Percentiles rank a stretch among this genome's conserved stretches.
Conservation (phyloP, 2,888 invertebrate species). For the Spisula solida region DNA sequence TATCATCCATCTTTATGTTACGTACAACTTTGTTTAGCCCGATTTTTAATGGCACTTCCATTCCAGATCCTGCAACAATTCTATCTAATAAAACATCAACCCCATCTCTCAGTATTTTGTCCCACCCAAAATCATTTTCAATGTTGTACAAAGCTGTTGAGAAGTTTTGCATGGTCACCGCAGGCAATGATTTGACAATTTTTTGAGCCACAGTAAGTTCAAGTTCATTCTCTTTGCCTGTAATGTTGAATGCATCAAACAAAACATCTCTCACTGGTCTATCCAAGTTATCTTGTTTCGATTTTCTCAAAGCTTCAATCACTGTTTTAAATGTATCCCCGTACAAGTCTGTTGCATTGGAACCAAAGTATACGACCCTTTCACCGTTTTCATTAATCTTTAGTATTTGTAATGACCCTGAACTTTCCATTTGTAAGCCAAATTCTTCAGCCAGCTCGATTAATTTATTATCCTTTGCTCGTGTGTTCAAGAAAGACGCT, state of each 20-base stretch:
- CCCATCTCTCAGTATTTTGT: conserved; percentile 79
- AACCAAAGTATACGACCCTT: conserved; percentile 68
- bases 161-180: conserved; percentile 61
- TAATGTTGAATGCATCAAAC: conserved; percentile 55
- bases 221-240: conserved; percentile 38
- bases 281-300: conserved; percentile 66
- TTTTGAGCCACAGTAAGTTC: conserved; percentile 34
- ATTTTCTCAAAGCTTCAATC: conserved; percentile 68
- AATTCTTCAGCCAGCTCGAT: conserved; percentile 73
- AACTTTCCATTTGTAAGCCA: conserved; percentile 72
- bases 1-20: conserved; percentile 77
- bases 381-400: conserved; percentile 68
- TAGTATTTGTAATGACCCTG: conserved; percentile 72
- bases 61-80: conserved; percentile 77
- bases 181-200: conserved; percentile 64
- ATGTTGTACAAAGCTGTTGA: conserved; percentile 75
- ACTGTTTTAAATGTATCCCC: conserved; percentile 67
- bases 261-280: conserved; percentile 70
- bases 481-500: conserved; percentile 72
- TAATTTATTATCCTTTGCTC: conserved; percentile 73
- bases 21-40: conserved; percentile 77
- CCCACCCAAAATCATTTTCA: conserved; percentile 79
- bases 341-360: conserved; percentile 70
- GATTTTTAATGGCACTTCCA: conserved; percentile 77
- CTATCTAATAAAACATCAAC: conserved; percentile 78